A percentile compares a stretch with the other conserved stretches of the same genome.
These are phyloP conservation scores for Enteromius fasciolatus DNA, from an alignment of 2,797 vertebrate genomes.

Conservation along the genomic window DNA sequence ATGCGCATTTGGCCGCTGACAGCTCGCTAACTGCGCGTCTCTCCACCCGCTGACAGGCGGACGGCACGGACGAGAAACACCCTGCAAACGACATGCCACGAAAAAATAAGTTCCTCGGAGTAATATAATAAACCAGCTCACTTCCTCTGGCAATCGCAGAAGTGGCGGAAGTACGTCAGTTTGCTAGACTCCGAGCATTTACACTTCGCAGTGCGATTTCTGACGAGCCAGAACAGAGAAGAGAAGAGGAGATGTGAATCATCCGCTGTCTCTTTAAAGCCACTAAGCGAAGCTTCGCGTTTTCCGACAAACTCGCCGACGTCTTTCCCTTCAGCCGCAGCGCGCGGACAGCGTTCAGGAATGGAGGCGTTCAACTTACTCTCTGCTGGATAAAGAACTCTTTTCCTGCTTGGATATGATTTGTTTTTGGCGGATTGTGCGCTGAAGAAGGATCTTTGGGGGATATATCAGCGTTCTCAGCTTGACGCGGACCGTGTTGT, in stretches of 20 bases:
- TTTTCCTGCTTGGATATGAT: constrained; percentile 63
- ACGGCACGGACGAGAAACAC: constrained; percentile 56
- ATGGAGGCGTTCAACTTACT: constrained; percentile 75
- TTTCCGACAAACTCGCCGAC: constrained; percentile 75
- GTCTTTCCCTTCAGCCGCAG: constrained; percentile 70
- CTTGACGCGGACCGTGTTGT: constrained; percentile 67
- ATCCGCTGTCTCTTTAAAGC: constrained; percentile 85
- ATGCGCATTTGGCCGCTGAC: constrained; percentile 62
- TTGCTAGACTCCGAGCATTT: constrained; percentile 73
- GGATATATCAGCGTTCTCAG: constrained; percentile 72
- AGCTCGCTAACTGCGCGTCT: constrained; percentile 52
- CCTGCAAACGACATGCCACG: constrained; percentile 63
- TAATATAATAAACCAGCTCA: constrained; percentile 68
- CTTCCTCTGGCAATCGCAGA: constrained; percentile 77
- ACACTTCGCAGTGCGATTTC: constrained; percentile 66
- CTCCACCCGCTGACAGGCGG: constrained; percentile 59
- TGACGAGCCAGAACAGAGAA: constrained; percentile 50
- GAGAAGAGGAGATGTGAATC: constrained; percentile 74
- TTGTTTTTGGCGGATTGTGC: constrained; percentile 66
- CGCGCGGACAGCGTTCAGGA: constrained; percentile 69
- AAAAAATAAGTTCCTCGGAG: constrained; percentile 57
- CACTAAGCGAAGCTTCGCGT: constrained; percentile 80
- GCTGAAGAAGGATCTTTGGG: constrained; percentile 69
- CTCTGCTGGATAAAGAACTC: constrained; percentile 60
- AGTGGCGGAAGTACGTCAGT: constrained; percentile 86